A percentile compares a stretch with the other conserved stretches of the same genome.
Evolutionary conservation across 2,888 invertebrate genomes (phyloP).

Genomic region (Drosophila austrosaltans): DNA sequence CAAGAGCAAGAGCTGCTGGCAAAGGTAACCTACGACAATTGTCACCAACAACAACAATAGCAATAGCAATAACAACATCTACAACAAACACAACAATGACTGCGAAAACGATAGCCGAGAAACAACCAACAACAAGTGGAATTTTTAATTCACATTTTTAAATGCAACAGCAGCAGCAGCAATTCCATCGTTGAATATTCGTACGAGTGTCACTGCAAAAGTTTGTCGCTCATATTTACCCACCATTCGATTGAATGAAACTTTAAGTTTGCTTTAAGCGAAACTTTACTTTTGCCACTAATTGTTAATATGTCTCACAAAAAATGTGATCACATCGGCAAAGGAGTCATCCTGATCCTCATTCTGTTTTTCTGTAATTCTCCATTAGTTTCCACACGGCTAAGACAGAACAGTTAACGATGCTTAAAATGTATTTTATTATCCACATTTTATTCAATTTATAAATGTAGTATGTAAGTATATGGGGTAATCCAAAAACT

Average conservation of each 20-base stretch:
- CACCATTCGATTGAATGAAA: too few relatives aligned
- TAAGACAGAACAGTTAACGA: too few relatives aligned
- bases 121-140: conserved; percentile 37
- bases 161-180: conserved; percentile 37
- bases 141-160: conserved; percentile 68
- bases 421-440: too few relatives aligned
- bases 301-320: too few relatives aligned
- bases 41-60: conserved; percentile 42
- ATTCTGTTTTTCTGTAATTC: too few relatives aligned
- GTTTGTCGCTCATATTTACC: neutral
- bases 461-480: too few relatives aligned
- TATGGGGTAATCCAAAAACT: neutral
- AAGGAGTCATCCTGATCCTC: too few relatives aligned
- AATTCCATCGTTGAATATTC: conserved; percentile 33
- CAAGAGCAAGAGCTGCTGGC: conserved; percentile 18
- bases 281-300: neutral
- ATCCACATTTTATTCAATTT: too few relatives aligned
- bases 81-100: neutral
- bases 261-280: too few relatives aligned
- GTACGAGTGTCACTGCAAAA: conserved; percentile 22
- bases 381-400: too few relatives aligned
- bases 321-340: too few relatives aligned
- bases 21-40: conserved; percentile 49
- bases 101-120: conserved; percentile 27
- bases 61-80: conserved; percentile 23